Percentiles rank a stretch among this genome's conserved stretches.
Evolutionary conservation across 1,140 invertebrate genomes (phyloP).

Genomic region (Arion vulgaris): DNA sequence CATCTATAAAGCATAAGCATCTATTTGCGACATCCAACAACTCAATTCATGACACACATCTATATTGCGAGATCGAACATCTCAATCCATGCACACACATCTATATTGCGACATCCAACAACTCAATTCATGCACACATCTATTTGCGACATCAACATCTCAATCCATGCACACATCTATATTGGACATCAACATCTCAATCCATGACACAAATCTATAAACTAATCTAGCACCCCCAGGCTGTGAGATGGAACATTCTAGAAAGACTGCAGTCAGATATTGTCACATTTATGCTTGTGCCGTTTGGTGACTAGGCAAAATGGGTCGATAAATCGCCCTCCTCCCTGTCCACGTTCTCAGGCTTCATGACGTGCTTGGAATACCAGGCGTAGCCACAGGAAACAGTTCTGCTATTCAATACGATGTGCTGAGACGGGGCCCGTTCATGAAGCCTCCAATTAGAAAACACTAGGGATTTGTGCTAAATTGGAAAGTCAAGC

Average conservation of each 20-base stretch:
- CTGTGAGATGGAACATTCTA: neutral
- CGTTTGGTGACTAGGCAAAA: conserved; percentile 5
- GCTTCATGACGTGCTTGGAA: conserved; percentile 11
- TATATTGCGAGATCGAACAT: no score
- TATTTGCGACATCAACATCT: no score
- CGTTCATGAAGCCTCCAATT: conserved; percentile 18
- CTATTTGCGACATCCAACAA: no score
- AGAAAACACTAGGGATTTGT: conserved; percentile 15
- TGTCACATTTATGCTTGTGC: neutral
- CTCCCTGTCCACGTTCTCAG: neutral
- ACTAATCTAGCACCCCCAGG: neutral
- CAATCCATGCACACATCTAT: no score
- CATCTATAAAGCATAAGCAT: no score
- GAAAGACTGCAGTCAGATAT: neutral
- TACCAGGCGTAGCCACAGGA: conserved; percentile 16
- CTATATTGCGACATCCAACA: no score
- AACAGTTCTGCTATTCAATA: conserved; percentile 2
- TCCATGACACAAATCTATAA: neutral
- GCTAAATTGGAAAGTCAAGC: conserved; percentile 34
- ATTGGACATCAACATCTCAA: no score
- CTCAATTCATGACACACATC: no score
- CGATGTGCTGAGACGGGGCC: neutral
- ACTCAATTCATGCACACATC: no score
- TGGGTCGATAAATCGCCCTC: conserved; percentile 22
- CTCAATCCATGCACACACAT: no score